phyloP scores from a whole-genome alignment of 2,888 invertebrate species.

The Pogonocherus hispidulus region DNA sequence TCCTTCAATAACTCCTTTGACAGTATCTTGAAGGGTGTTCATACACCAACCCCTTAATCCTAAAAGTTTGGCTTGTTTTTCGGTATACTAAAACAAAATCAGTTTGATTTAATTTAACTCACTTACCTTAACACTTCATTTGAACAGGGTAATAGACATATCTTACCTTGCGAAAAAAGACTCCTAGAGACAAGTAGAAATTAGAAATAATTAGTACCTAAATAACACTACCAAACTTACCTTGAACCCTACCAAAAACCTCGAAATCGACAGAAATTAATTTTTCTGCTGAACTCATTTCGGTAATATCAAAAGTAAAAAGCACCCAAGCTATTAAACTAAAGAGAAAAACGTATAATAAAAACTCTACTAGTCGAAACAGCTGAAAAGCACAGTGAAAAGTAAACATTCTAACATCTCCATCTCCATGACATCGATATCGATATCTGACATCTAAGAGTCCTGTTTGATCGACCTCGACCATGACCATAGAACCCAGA shows the following conservation, averaged over 20 bases:
- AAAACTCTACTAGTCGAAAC: constrained; percentile 11
- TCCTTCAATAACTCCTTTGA: constrained; percentile 79
- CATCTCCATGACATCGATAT: constrained; percentile 30
- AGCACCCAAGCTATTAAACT: constrained; percentile 8
- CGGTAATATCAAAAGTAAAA: constrained; percentile 20
- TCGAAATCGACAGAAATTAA: constrained; percentile 71
- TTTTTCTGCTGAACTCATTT: constrained; percentile 50
- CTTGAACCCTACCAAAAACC: constrained; percentile 75
- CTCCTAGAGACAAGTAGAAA: constrained; percentile 63
- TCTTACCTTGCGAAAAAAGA: constrained; percentile 75
- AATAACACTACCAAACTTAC: constrained; percentile 60
- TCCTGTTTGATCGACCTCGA: constrained; percentile 22
- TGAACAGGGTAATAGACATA: constrained; percentile 14
- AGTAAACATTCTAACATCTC: constrained; percentile 22
- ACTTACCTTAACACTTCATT: neutral
- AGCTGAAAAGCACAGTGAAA: constrained; percentile 22
- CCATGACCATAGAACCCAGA: too few relatives aligned
- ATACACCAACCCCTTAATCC: constrained; percentile 81
- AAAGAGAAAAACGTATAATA: constrained; percentile 1
- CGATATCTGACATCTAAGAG: constrained; percentile 20
- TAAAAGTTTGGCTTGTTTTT: constrained; percentile 75
- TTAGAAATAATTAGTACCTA: constrained; percentile 9
- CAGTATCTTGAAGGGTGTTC: constrained; percentile 79
- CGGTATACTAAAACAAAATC: constrained; percentile 73
- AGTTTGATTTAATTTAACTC: too few relatives aligned